Conservation (phyloP, 2,113 vertebrate species). For the Petaurus breviceps region DNA sequence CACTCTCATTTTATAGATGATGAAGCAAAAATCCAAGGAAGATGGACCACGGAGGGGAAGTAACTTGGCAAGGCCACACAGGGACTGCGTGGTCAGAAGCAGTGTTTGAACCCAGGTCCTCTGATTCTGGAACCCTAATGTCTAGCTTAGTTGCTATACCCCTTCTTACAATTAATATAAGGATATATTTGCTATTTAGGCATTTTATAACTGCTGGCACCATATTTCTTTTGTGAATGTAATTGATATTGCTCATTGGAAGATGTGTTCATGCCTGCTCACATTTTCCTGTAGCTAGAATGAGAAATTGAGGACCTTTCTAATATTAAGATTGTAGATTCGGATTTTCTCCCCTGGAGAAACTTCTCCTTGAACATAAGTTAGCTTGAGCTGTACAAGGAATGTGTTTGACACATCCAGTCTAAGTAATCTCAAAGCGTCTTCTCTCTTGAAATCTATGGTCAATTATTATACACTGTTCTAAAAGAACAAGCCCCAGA, state of each 20-base stretch:
- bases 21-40: background rate
- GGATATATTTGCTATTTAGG: background rate
- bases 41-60: background rate
- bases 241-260: background rate
- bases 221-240: background rate
- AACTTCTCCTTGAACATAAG: background rate
- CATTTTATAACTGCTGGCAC: background rate
- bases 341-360: background rate
- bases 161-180: background rate
- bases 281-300: background rate
- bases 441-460: background rate
- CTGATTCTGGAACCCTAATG: background rate
- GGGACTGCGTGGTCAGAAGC: too few relatives aligned
- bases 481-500: background rate
- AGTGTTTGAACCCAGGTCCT: too few relatives aligned
- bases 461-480: background rate
- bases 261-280: background rate
- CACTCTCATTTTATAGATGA: background rate
- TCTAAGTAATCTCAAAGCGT: background rate
- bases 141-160: background rate
- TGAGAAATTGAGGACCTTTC: background rate
- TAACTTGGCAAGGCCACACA: background rate
- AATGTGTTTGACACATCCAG: background rate
- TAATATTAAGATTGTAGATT: background rate
- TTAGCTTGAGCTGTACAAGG: background rate